Evolutionary conservation across 1,140 invertebrate genomes (phyloP), one percentile per base, ranked within the genome.

Genomic region (Zophobas morio): DNA sequence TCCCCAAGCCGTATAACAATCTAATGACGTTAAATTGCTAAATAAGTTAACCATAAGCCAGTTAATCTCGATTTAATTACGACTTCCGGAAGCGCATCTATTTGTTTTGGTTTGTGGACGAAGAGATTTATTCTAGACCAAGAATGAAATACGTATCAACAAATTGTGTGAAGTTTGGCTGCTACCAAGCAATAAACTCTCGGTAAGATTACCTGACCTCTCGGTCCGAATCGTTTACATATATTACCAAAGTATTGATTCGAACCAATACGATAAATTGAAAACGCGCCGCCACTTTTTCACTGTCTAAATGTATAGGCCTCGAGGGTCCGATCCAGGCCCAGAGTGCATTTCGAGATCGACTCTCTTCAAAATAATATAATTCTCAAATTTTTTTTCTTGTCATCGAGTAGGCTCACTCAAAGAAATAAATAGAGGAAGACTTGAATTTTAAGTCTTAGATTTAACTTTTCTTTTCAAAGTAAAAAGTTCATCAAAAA

Each of bases 221-320:
- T 70, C 70, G 75, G 74, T 78, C 77, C 71, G 77, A 76, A 79
- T 77, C 79, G 79, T 79, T 81, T 81, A 78, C 79, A 81, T 81
- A 79, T 75, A 81, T 81, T 79, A 81, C 74, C 36, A 73, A 51
- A 66, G 70, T 77, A 80, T 80, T 78, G 77, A 80, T 80, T 78
- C 54, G 54, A 34, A 32, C 39, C 70, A 74, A 75, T 72, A 70
- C 81, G 80, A 82, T 82, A 82, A 81, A 82, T 82, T 82, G 81
- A 82, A 82, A 80, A 77, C 77, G 79, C 78, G 80, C 80, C 80
- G 80, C 77, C 66, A 81, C 80, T 82, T 82, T 82, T 82, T 82
- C 81, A 82, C 80, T 82, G 81, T 82, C 81, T 81, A 78, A 80
- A 71, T 77, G 80, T 81, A 82, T 82, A 77, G 80, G 78, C 76